Conservation (phyloP, 2,113 vertebrate species). For the Tachysurus fulvidraco region DNA sequence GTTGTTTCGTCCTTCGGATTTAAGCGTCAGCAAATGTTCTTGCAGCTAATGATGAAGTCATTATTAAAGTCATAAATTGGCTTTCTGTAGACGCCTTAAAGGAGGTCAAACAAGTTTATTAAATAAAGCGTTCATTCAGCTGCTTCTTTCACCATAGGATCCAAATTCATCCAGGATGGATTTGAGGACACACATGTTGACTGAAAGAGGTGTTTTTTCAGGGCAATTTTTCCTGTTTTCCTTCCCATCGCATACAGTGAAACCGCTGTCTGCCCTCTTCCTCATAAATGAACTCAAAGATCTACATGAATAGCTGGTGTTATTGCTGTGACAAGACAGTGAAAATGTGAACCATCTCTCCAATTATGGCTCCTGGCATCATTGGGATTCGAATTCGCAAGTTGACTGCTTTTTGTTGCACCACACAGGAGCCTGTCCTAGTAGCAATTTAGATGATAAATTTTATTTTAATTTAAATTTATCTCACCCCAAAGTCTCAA, state of each 20-base stretch:
- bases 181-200: not conserved
- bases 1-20: not conserved
- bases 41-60: not conserved
- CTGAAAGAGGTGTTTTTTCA: not conserved
- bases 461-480: not conserved
- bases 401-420: not conserved
- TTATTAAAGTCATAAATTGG: not conserved
- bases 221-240: not conserved
- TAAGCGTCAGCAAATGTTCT: not conserved
- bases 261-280: not conserved
- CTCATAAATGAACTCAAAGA: not conserved
- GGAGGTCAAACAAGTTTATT: not conserved
- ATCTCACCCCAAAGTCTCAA: not conserved
- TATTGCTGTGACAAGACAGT: not conserved
- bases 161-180: not conserved
- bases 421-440: not conserved
- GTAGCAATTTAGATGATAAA: not conserved
- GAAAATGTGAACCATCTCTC: too few relatives aligned
- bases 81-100: not conserved
- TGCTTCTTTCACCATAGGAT: not conserved
- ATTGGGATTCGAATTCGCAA: not conserved
- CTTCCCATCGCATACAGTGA: not conserved
- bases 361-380: too few relatives aligned
- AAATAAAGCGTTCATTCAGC: not conserved
- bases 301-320: not conserved